Percentiles rank a stretch among this genome's conserved stretches.
Conservation (phyloP, 2,888 invertebrate species). For the Cerceris rybyensis region DNA sequence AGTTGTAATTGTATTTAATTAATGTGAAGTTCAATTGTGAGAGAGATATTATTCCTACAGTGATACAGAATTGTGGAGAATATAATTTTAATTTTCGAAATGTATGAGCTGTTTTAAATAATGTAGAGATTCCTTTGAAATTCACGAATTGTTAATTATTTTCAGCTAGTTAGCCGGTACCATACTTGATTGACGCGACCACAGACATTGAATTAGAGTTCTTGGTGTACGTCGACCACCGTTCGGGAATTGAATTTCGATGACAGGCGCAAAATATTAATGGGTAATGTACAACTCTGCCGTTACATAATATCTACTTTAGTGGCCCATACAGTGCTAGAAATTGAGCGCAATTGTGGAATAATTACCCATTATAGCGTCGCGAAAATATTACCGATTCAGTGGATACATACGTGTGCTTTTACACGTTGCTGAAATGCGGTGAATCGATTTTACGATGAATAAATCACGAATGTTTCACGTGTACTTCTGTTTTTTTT, state of each 20-base stretch:
- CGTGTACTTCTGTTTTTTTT: background rate
- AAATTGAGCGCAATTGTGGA: conserved; percentile 63
- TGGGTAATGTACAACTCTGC: conserved; percentile 40
- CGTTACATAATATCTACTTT: conserved; percentile 52
- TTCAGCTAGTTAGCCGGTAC: conserved; percentile 55
- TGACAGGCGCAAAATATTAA: conserved; percentile 71
- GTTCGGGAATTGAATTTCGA: conserved; percentile 70
- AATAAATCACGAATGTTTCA: conserved; percentile 33
- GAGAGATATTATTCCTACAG: too few species aligned
- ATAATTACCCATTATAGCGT: conserved; percentile 61
- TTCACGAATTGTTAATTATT: conserved; percentile 65
- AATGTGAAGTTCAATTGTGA: too few species aligned
- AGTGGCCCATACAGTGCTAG: conserved; percentile 34
- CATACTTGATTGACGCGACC: conserved; percentile 68
- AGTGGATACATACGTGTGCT: conserved; percentile 39
- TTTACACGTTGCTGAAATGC: conserved; percentile 1
- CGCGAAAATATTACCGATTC: conserved; percentile 63
- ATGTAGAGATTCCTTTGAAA: conserved; percentile 10
- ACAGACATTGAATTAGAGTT: conserved; percentile 68
- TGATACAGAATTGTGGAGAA: too few species aligned
- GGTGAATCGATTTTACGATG: conserved; percentile 17
- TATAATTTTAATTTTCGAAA: too few species aligned
- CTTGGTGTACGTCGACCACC: conserved; percentile 49
- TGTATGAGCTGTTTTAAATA: too few species aligned
- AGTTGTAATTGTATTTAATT: too few species aligned